These are phyloP conservation scores for Nomada hirtipes DNA, from an alignment of 2,888 invertebrate genomes.

Conservation along the genomic window DNA sequence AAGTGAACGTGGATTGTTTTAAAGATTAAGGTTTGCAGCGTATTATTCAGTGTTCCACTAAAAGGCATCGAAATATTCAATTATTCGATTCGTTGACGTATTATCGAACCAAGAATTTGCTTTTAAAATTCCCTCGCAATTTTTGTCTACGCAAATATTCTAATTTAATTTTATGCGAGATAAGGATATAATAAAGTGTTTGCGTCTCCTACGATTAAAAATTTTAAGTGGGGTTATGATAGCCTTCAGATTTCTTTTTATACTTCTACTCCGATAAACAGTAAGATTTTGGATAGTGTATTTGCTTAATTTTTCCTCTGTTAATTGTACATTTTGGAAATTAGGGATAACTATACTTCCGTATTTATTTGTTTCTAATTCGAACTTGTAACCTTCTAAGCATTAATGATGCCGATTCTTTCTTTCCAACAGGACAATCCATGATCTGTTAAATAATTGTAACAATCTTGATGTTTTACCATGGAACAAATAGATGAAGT, in stretches of 20 bases:
- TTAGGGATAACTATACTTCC: not conserved
- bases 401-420: constrained; percentile 7
- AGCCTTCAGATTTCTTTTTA: constrained; percentile 12
- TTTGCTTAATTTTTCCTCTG: not conserved
- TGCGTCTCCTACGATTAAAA: constrained; percentile 7
- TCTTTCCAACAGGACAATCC: constrained; percentile 53
- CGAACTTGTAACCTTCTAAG: not conserved
- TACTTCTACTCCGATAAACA: not conserved
- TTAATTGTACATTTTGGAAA: not conserved
- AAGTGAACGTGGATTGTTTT: not conserved
- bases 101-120: not conserved
- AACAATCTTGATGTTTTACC: constrained; percentile 52
- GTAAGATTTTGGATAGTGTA: not conserved
- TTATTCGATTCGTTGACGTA: not conserved
- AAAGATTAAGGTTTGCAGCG: not conserved
- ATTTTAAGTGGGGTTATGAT: constrained; percentile 57
- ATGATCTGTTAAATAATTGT: constrained; percentile 52
- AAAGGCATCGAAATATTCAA: constrained; percentile 6
- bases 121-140: not conserved
- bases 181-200: not conserved
- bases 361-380: not conserved
- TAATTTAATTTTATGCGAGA: not conserved
- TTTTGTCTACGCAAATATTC: not conserved
- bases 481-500: constrained; percentile 64
- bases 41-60: constrained; percentile 31